Percentiles rank a stretch among this genome's conserved stretches.
Evolutionary conservation across 2,797 vertebrate genomes (phyloP).

Genomic region (Columba guinea): DNA sequence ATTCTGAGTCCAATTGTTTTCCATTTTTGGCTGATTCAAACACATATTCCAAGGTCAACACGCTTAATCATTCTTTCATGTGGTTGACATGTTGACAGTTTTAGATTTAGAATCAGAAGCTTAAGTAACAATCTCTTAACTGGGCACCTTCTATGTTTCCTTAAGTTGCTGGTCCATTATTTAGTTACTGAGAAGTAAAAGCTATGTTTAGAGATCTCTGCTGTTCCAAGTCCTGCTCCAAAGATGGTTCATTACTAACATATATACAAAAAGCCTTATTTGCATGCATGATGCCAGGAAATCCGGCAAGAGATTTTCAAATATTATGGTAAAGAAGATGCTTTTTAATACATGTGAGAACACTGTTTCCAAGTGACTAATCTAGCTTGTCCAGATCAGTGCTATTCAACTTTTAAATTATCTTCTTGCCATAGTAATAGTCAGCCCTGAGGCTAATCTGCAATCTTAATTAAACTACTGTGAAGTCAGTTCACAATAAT

Average conservation of each 20-base stretch:
- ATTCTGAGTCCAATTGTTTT: background rate
- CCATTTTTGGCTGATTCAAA: background rate
- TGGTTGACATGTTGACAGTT: background rate
- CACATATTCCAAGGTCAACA: background rate
- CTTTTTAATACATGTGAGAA: background rate
- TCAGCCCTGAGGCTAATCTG: background rate
- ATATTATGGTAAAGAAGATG: background rate
- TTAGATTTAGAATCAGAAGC: background rate
- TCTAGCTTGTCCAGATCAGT: background rate
- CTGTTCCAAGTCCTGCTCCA: background rate
- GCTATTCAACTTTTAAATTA: slow-evolving; percentile 15
- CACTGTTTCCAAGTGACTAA: slow-evolving; percentile 1
- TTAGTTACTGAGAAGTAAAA: background rate
- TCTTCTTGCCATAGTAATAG: background rate
- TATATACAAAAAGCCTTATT: background rate
- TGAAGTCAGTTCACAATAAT: background rate
- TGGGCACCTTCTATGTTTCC: background rate
- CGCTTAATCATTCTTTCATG: background rate
- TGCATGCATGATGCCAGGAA: background rate
- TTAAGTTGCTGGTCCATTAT: background rate
- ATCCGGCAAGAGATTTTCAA: background rate
- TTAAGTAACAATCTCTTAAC: background rate
- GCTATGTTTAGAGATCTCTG: background rate
- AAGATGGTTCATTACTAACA: background rate
- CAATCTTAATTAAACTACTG: slow-evolving; percentile 40